Evolutionary conservation across 2,888 invertebrate genomes (phyloP).

Genomic region (Autographa pulchrina): DNA sequence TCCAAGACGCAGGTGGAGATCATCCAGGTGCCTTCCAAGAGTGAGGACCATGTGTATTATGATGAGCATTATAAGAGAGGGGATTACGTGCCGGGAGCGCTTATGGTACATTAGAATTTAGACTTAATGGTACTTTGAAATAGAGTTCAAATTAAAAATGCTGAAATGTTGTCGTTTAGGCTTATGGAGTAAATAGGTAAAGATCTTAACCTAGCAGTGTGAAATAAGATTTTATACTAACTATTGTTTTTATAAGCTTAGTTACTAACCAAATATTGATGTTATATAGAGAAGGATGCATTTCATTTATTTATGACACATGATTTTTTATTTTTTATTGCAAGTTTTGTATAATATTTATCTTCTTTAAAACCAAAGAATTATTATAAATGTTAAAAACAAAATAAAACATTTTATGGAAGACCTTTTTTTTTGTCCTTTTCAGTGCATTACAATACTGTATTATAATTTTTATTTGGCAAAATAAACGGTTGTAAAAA

Average conservation of each 20-base stretch:
- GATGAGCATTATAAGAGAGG: conserved; percentile 79
- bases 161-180: neutral
- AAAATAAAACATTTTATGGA: no score
- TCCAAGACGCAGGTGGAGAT: conserved; percentile 81
- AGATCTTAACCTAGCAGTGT: no score
- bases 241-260: no score
- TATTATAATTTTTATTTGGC: no score
- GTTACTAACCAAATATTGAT: neutral
- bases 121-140: neutral
- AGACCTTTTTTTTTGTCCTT: no score
- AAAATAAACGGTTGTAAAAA: no score
- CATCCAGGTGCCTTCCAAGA: conserved; percentile 80
- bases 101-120: conserved; percentile 31
- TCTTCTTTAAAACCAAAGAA: conserved; percentile 1
- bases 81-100: conserved; percentile 62
- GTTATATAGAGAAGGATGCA: neutral
- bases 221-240: no score
- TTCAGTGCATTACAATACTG: no score
- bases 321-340: neutral
- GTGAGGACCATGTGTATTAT: conserved; percentile 79
- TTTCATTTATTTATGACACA: no score
- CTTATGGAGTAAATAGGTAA: no score
- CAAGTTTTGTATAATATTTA: neutral
- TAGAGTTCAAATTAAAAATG: conserved; percentile 4
- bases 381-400: neutral